Evolutionary conservation across 2,113 vertebrate species (phyloP).

Genomic region (Chiloscyllium plagiosum): DNA sequence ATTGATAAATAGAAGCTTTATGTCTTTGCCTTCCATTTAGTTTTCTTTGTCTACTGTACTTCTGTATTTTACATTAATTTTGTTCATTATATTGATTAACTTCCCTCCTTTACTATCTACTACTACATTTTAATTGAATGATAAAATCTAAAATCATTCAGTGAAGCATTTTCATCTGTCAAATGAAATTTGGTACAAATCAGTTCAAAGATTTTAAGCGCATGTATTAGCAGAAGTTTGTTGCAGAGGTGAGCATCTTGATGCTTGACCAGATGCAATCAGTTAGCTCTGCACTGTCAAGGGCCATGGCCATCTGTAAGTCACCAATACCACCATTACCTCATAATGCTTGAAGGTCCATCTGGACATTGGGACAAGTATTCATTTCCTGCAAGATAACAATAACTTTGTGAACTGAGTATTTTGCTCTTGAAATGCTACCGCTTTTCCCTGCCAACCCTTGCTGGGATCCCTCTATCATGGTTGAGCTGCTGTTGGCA

Average conservation of each 20-base stretch:
- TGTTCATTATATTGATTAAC: neutral
- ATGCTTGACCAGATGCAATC: too few relatives aligned
- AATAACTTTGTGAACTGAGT: neutral
- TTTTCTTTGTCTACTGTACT: neutral
- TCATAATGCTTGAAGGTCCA: neutral
- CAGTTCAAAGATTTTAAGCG: neutral
- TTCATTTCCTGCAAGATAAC: too few relatives aligned
- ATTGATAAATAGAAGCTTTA: neutral
- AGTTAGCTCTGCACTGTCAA: neutral
- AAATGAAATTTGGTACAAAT: neutral
- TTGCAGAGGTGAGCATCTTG: too few relatives aligned
- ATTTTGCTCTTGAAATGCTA: neutral
- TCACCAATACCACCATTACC: neutral
- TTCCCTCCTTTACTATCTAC: neutral
- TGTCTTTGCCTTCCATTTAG: neutral
- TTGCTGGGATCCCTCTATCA: neutral
- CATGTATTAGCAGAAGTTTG: neutral
- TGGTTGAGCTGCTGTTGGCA: neutral
- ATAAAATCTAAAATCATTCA: neutral
- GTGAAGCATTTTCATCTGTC: neutral
- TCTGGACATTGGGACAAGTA: too few relatives aligned
- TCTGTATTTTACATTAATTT: neutral
- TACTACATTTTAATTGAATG: neutral
- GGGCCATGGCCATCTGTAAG: neutral
- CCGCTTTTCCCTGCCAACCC: neutral